Base-by-base conservation (phyloP, 2,888 invertebrate species). In the Lithophane leautieri region DNA sequence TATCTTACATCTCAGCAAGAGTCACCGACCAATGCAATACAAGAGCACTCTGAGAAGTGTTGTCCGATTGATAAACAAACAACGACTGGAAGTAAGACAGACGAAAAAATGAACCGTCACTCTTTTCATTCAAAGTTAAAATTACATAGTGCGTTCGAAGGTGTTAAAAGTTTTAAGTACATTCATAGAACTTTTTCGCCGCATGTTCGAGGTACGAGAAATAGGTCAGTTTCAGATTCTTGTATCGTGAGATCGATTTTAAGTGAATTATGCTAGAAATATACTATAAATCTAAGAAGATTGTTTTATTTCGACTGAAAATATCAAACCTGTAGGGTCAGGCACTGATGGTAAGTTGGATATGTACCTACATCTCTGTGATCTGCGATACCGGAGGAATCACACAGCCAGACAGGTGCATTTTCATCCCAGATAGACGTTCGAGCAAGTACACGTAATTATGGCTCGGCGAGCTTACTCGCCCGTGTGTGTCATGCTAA, bases 151-250 rank as follows among this genome's bases (percentile, higher is more conserved):
- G 62, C 62, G 11, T 60, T 65, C 70, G 68, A 79, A 50, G 61
- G 66, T 62, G 52, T 62, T 65, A 78, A 60, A 73, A 79, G 67
- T 82, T 87, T 82, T 67, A 79, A 78, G 65, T 73, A 74, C 25
- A 79, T 69, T 82, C 84, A 76, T 78, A 78, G 70, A 50, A 81
- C 52, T 62, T 78, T 82, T 62, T 80, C 85, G 1, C 82, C 87
- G 4, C 73, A 78, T 62, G 75, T 70, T 70, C 78, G 69, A 83
- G 76, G 77, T 68, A 66, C 73, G 72, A 62, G 84, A 78, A 62
- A 71, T 75, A 86, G 82, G 62, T 87, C 90, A 72, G 83, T 82
- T 76, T 90, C 90, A 34, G 90, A 90, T 82, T 83, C 90, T 71
- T 88, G 90, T 80, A 79, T 87, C 42, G 67, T 89, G 66, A 83